Evolutionary conservation across 2,113 vertebrate species (phyloP).

Genomic region (Lipophrys pholis): DNA sequence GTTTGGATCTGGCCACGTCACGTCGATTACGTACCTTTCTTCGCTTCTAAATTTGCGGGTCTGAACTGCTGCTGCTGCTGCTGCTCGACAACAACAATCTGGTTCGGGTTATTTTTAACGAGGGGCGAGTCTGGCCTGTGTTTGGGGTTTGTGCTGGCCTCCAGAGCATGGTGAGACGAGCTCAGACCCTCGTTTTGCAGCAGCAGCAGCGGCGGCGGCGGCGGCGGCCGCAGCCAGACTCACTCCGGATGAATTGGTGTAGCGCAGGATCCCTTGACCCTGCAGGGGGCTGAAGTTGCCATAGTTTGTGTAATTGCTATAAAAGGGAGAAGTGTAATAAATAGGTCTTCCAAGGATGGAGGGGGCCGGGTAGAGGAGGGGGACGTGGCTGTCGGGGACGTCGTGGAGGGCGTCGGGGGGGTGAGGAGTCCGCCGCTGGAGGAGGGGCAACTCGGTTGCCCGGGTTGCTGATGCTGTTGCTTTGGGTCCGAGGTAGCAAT

Average conservation of each 20-base stretch:
- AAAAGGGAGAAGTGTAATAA: conserved; percentile 99
- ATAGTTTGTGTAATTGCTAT: conserved; percentile 98
- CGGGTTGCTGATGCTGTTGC: conserved; percentile 83
- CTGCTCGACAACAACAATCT: conserved; percentile 78
- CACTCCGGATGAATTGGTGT: conserved; percentile 87
- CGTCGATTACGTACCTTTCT: conserved; percentile 93
- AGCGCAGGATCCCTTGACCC: conserved; percentile 95
- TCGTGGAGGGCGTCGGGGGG: conserved; percentile 84
- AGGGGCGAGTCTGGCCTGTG: conserved; percentile 87
- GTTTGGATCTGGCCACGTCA: neutral
- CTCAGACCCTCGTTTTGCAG: conserved; percentile 86
- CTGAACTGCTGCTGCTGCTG: conserved; percentile 87
- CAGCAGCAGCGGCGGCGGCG: conserved; percentile 67
- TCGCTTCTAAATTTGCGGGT: conserved; percentile 88
- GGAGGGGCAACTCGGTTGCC: conserved; percentile 81
- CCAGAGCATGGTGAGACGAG: conserved; percentile 81
- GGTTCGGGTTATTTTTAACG: conserved; percentile 88
- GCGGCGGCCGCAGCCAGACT: conserved; percentile 81
- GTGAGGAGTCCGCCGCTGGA: conserved; percentile 84
- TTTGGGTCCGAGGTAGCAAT: conserved; percentile 99
- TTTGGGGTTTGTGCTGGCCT: conserved; percentile 85
- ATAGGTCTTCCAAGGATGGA: conserved; percentile 96
- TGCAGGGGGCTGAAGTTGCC: conserved; percentile 96
- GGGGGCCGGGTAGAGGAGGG: conserved; percentile 90
- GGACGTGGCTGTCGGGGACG: conserved; percentile 85